A percentile compares a stretch with the other conserved stretches of the same genome.
Evolutionary conservation across 2,113 vertebrate genomes (phyloP).

Genomic region (Ochotona princeps): DNA sequence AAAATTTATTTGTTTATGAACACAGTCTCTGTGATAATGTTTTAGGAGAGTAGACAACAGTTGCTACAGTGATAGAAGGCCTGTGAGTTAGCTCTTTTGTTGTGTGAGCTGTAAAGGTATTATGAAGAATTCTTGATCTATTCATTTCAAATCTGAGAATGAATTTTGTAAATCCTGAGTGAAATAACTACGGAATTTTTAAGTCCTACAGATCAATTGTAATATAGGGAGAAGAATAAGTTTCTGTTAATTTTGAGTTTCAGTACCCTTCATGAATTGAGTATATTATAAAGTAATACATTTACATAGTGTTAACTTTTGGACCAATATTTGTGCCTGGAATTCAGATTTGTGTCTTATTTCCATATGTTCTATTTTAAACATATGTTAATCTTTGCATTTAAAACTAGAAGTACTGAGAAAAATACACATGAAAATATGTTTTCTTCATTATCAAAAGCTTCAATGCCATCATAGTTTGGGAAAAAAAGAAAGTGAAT

Average conservation of each 20-base stretch:
- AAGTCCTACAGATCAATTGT: background rate
- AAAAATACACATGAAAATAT: slow-evolving; percentile 83
- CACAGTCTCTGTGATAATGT: background rate
- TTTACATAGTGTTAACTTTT: slow-evolving; percentile 67
- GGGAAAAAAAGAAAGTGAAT: slow-evolving; percentile 38
- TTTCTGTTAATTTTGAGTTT: slow-evolving; percentile 35
- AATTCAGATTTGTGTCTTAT: slow-evolving; percentile 83
- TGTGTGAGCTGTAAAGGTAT: background rate
- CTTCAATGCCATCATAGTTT: slow-evolving; percentile 68
- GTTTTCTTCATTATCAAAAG: slow-evolving; percentile 84
- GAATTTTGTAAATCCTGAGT: slow-evolving; percentile 3
- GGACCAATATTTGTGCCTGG: slow-evolving; percentile 74
- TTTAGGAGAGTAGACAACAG: background rate
- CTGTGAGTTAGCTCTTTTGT: slow-evolving; percentile 27
- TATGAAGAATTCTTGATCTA: background rate
- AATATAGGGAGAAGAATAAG: slow-evolving; percentile 13
- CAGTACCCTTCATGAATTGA: slow-evolving; percentile 59
- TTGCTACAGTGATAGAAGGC: background rate
- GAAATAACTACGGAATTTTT: background rate
- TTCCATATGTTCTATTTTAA: slow-evolving; percentile 86
- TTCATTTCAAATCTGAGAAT: slow-evolving; percentile 23
- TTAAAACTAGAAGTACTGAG: slow-evolving; percentile 83
- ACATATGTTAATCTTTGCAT: slow-evolving; percentile 86
- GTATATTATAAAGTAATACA: slow-evolving; percentile 62
- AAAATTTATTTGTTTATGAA: background rate